Conservation (phyloP, 2,797 vertebrate species). For the Clarias platycephalus region DNA sequence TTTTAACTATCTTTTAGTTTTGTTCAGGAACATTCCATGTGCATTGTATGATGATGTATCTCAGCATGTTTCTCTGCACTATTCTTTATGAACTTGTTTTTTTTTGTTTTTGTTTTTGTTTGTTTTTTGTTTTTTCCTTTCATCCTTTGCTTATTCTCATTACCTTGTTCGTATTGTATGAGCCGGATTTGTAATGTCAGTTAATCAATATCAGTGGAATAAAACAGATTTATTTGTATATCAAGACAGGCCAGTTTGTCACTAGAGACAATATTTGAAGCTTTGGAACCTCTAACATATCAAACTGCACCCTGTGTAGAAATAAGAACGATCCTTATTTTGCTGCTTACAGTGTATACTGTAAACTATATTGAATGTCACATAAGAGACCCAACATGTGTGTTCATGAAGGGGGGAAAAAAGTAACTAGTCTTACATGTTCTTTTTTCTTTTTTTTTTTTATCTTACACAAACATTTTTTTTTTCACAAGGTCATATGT, state of each 20-base stretch:
- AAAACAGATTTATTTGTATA: slow-evolving; percentile 65
- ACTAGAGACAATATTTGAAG: slow-evolving; percentile 27
- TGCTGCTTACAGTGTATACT: slow-evolving; percentile 30
- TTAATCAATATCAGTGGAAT: slow-evolving; percentile 62
- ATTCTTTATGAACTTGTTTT: slow-evolving; percentile 61
- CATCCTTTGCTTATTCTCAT: slow-evolving; percentile 60
- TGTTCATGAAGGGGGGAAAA: slow-evolving; percentile 24
- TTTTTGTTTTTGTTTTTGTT: neutral
- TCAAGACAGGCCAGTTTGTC: slow-evolving; percentile 56
- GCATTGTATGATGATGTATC: slow-evolving; percentile 51
- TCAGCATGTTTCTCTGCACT: slow-evolving; percentile 47
- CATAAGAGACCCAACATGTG: slow-evolving; percentile 37
- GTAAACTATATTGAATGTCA: slow-evolving; percentile 39
- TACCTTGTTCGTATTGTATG: slow-evolving; percentile 63
- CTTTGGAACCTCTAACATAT: slow-evolving; percentile 30
- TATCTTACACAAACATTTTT: neutral
- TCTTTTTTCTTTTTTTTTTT: neutral
- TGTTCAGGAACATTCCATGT: slow-evolving; percentile 66
- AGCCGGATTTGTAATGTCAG: slow-evolving; percentile 63
- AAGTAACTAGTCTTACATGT: slow-evolving; percentile 8
- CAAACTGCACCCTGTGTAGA: slow-evolving; percentile 28
- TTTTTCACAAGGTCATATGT: neutral
- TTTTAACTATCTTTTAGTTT: slow-evolving; percentile 45
- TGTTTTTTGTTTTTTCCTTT: slow-evolving; percentile 27
- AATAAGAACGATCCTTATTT: slow-evolving; percentile 35